Conservation (phyloP, 2,888 invertebrate species). For the Carcina quercana region DNA sequence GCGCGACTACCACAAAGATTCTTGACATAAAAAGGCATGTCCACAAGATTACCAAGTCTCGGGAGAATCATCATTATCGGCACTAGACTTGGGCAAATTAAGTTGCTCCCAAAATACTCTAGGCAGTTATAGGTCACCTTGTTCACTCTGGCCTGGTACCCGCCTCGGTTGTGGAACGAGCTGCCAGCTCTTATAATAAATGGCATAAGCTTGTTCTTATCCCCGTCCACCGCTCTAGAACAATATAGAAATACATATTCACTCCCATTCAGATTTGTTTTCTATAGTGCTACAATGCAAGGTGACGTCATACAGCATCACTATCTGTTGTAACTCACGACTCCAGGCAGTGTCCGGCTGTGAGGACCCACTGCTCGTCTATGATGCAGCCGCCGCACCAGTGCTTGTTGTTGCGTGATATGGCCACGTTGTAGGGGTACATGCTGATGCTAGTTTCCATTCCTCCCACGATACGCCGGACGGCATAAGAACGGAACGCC, state of each 20-base stretch:
- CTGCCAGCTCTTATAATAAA: slow-evolving; percentile 58
- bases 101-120: too few species aligned
- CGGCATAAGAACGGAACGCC: slow-evolving; percentile 56
- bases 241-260: too few species aligned
- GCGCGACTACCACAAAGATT: too few species aligned
- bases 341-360: slow-evolving; percentile 63
- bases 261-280: too few species aligned
- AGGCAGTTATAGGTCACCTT: too few species aligned
- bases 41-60: too few species aligned
- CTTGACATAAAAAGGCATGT: too few species aligned
- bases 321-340: too few species aligned
- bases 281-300: too few species aligned
- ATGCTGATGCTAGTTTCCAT: slow-evolving; percentile 62
- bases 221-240: slow-evolving; percentile 46
- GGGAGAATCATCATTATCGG: too few species aligned
- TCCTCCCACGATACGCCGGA: slow-evolving; percentile 57
- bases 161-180: slow-evolving; percentile 59
- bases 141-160: slow-evolving; percentile 59
- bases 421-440: slow-evolving; percentile 64
- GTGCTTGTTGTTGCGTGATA: slow-evolving; percentile 51
- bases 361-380: slow-evolving; percentile 66
- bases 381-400: slow-evolving; percentile 66
- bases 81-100: too few species aligned
- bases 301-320: too few species aligned
- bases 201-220: slow-evolving; percentile 39